Evolutionary conservation across 2,797 vertebrate species (phyloP).

Genomic region (Myripristis jacobus): DNA sequence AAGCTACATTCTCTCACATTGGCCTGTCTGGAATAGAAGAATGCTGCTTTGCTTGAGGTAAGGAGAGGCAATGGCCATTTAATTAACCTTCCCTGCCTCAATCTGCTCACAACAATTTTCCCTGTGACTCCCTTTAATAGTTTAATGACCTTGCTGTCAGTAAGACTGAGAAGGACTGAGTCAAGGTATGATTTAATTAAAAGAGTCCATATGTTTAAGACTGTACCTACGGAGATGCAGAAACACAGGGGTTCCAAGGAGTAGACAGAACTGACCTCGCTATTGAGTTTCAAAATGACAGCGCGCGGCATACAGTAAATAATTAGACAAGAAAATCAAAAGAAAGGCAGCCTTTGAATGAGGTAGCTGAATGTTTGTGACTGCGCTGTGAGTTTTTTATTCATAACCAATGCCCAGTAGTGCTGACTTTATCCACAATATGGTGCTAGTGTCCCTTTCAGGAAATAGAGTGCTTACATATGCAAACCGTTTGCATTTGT

Average conservation of each 20-base stretch:
- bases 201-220: constrained; percentile 82
- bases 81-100: constrained; percentile 86
- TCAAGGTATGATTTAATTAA: constrained; percentile 88
- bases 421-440: constrained; percentile 80
- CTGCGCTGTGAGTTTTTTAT: constrained; percentile 40
- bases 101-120: constrained; percentile 84
- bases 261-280: constrained; percentile 72
- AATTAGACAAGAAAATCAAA: constrained; percentile 63
- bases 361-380: constrained; percentile 54
- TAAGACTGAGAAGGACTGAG: constrained; percentile 84
- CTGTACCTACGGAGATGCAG: constrained; percentile 62
- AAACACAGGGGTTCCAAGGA: constrained; percentile 66
- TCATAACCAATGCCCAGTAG: constrained; percentile 70
- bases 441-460: constrained; percentile 80
- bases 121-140: constrained; percentile 84
- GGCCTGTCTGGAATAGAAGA: constrained; percentile 76
- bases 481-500: constrained; percentile 43
- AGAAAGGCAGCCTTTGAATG: constrained; percentile 59
- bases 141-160: constrained; percentile 87
- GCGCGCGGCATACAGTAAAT: constrained; percentile 68
- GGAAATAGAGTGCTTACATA: constrained; percentile 47
- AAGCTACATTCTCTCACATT: constrained; percentile 71
- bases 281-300: constrained; percentile 76
- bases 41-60: constrained; percentile 82
- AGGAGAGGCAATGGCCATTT: constrained; percentile 83